phyloP scores from a whole-genome alignment of 2,888 invertebrate species.

The Leptinotarsa tumamoca region DNA sequence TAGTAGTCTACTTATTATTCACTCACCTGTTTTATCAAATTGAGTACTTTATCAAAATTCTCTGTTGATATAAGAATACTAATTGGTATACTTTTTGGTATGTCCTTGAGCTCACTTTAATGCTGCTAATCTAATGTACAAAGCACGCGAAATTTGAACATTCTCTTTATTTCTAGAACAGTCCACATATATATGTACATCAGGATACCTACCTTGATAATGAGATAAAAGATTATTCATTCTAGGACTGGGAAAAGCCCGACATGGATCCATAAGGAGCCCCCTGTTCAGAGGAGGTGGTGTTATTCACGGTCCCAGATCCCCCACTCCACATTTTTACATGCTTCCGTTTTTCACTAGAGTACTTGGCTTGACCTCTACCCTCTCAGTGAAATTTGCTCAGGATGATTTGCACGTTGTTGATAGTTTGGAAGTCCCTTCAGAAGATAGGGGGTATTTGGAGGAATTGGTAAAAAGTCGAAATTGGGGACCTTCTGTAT shows the following conservation, averaged over 20 bases:
- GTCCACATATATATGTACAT: too few relatives aligned
- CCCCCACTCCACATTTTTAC: slow-evolving; percentile 91
- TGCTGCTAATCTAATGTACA: too few relatives aligned
- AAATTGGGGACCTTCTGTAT: slow-evolving; percentile 96
- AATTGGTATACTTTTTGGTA: too few relatives aligned
- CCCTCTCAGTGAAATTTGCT: slow-evolving; percentile 90
- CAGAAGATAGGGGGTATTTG: slow-evolving; percentile 82
- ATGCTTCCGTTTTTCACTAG: slow-evolving; percentile 88
- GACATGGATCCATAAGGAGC: slow-evolving; percentile 93
- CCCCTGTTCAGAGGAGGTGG: slow-evolving; percentile 90
- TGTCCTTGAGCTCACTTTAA: too few relatives aligned
- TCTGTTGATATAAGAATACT: too few relatives aligned
- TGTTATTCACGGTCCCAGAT: slow-evolving; percentile 88
- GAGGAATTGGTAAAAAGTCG: slow-evolving; percentile 84
- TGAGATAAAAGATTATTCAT: not conserved
- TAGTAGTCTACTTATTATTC: too few relatives aligned
- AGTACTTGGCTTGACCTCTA: slow-evolving; percentile 83
- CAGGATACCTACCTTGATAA: too few relatives aligned
- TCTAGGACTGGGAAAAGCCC: slow-evolving; percentile 78
- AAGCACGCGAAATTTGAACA: too few relatives aligned
- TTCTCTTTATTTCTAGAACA: too few relatives aligned
- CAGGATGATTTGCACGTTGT: slow-evolving; percentile 97
- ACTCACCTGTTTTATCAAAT: too few relatives aligned
- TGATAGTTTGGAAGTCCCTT: slow-evolving; percentile 86
- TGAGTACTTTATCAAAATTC: too few relatives aligned